Evolutionary conservation across 2,888 invertebrate species (phyloP).

Genomic region (Chouioia cunea): DNA sequence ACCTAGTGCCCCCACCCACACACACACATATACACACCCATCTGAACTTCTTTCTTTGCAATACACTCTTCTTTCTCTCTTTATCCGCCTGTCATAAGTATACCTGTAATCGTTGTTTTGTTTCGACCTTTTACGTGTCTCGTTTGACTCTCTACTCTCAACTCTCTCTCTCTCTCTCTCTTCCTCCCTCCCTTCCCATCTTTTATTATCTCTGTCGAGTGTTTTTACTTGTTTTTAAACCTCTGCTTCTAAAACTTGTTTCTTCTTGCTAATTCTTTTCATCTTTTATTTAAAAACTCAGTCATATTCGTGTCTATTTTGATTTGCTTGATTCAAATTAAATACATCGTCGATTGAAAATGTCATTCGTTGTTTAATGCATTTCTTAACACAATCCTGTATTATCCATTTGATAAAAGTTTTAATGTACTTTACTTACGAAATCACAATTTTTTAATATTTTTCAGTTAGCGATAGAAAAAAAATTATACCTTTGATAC

Average conservation of each 20-base stretch:
- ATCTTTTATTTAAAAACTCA: too few relatives aligned
- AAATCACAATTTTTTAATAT: too few relatives aligned
- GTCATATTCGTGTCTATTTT: not conserved
- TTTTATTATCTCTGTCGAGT: slow-evolving; percentile 24
- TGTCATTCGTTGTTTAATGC: too few relatives aligned
- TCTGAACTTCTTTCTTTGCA: slow-evolving; percentile 31
- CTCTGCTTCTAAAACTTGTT: slow-evolving; percentile 23
- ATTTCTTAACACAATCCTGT: too few relatives aligned
- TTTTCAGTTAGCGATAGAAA: too few relatives aligned
- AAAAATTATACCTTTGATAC: too few relatives aligned
- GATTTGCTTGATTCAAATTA: not conserved
- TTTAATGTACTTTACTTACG: too few relatives aligned
- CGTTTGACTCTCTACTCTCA: slow-evolving; percentile 16
- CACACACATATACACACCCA: not conserved
- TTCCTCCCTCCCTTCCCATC: slow-evolving; percentile 11
- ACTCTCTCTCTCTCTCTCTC: too few relatives aligned
- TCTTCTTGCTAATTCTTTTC: slow-evolving; percentile 23
- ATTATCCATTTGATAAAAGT: too few relatives aligned
- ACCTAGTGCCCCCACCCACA: not conserved
- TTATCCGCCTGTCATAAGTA: slow-evolving; percentile 28
- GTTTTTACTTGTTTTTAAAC: slow-evolving; percentile 19
- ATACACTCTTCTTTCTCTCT: slow-evolving; percentile 29
- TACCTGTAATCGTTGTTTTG: slow-evolving; percentile 40
- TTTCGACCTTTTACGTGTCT: slow-evolving; percentile 16
- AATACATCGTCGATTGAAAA: too few relatives aligned